Evolutionary conservation across 2,888 invertebrate genomes (phyloP), one percentile per base, ranked within the genome.

Genomic region (Altica lythri): DNA sequence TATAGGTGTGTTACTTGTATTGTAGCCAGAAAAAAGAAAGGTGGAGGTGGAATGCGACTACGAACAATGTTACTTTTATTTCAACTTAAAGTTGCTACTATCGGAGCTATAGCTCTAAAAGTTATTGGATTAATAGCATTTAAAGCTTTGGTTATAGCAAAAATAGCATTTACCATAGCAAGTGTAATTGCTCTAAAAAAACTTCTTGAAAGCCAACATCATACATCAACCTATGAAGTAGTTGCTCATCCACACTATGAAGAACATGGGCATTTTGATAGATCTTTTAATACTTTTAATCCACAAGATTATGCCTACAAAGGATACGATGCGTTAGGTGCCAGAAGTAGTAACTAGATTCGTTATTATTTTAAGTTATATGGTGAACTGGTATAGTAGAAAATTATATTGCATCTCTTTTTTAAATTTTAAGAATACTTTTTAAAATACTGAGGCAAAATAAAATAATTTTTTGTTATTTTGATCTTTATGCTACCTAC

Each of bases 81-180:
- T 72, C 89, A 90, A 71, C 77, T 92, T 74, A 92, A 92, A 80
- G 86, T 84, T 53, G 89, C 89, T 62, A 85, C 88, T 19, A 80
- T 92, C 60, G 84, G 90, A 66, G 91, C 91, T 19, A 78, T 92
- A 63, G 86, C 87, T 68, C 82, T 92, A 53, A 92, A 87, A 64
- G 82, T 80, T 64, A 83, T 92, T 68, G 91, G 90, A 48, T 80
- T 92, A 59, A 81, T 91, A 37, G 90, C 91, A 32, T 83, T 92
- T 81, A 92, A 92, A 81, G 92, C 92, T 58, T 81, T 92, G 64
- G 78, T 91, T 70, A 82, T 92, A 64, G 90, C 90, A 67, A 92
- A 92, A 80, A 84, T 92, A 57, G 91, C 92, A 2, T 80, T 92
- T 14, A 79, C 90, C 49, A 83, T 92, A 60, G 86, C 90, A 45